Percentiles rank a stretch among this genome's conserved stretches.
These are phyloP conservation scores for Drosophila mulleri DNA, from an alignment of 2,888 invertebrate species.

Conservation along the genomic window DNA sequence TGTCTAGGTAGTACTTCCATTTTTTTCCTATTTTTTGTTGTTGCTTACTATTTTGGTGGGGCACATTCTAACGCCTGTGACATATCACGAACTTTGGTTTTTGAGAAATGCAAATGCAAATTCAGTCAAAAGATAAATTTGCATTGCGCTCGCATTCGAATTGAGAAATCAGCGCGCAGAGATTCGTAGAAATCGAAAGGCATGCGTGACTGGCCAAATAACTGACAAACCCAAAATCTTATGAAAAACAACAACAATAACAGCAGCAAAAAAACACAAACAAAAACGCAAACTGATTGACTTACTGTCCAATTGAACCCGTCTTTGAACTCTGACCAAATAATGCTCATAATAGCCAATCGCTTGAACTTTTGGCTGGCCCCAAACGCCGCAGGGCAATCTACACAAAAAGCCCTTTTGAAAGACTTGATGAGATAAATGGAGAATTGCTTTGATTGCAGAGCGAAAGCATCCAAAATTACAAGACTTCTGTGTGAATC, in stretches of 20 bases:
- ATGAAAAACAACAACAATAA: slow-evolving; percentile 3
- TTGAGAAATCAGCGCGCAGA: slow-evolving; percentile 62
- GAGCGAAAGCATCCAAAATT: slow-evolving; percentile 34
- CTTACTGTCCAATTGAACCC: slow-evolving; percentile 49
- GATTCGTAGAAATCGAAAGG: slow-evolving; percentile 72
- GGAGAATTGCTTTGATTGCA: slow-evolving; percentile 32
- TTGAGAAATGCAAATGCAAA: slow-evolving; percentile 75
- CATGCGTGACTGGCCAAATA: slow-evolving; percentile 70
- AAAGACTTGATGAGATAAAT: slow-evolving; percentile 21
- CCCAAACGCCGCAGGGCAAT: slow-evolving; percentile 28
- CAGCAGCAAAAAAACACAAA: not conserved
- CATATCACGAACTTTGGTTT: slow-evolving; percentile 72
- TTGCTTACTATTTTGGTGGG: slow-evolving; percentile 15
- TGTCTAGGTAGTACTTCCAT: slow-evolving; percentile 4
- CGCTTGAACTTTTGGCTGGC: slow-evolving; percentile 51
- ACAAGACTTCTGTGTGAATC: slow-evolving; percentile 16
- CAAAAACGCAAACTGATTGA: slow-evolving; percentile 19
- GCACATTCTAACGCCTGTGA: slow-evolving; percentile 78
- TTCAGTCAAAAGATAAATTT: slow-evolving; percentile 65
- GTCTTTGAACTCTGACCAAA: slow-evolving; percentile 37
- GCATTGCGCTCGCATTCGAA: slow-evolving; percentile 67
- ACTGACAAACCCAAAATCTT: slow-evolving; percentile 43
- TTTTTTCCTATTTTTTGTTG: not conserved
- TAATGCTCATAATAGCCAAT: slow-evolving; percentile 31
- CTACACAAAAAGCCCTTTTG: slow-evolving; percentile 43